These are phyloP conservation scores for Hephaestus fuliginosus DNA, from an alignment of 2,797 vertebrate genomes.

Conservation along the genomic window DNA sequence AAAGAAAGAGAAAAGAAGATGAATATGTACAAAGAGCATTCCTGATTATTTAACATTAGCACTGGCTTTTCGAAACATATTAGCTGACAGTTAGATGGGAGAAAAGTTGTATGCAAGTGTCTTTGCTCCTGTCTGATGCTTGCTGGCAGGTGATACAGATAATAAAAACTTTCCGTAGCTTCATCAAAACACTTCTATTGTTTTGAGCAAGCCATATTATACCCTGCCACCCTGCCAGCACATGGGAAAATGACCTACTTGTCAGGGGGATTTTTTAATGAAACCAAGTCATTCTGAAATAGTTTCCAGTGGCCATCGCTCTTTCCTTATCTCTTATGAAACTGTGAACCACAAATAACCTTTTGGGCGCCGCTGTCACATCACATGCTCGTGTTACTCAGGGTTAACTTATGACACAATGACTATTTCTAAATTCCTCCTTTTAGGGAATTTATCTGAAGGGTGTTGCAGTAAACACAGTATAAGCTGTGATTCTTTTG, in stretches of 20 bases:
- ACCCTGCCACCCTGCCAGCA: not conserved
- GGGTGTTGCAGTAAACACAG: too few relatives aligned
- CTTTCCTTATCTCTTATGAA: not conserved
- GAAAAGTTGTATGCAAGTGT: not conserved
- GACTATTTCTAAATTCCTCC: slow-evolving; percentile 10
- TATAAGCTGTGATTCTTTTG: not conserved
- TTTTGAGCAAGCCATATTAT: not conserved
- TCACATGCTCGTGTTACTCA: slow-evolving; percentile 2
- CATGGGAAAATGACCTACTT: not conserved
- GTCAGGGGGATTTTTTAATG: too few relatives aligned
- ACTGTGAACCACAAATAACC: slow-evolving; percentile 6
- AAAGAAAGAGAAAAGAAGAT: not conserved
- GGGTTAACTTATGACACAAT: not conserved
- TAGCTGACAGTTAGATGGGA: not conserved
- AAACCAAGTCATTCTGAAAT: not conserved
- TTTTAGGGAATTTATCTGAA: too few relatives aligned
- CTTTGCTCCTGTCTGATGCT: not conserved
- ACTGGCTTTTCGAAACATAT: not conserved
- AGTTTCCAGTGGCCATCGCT: not conserved
- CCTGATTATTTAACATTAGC: not conserved
- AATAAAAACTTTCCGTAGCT: not conserved
- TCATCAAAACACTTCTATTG: not conserved
- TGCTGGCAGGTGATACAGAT: not conserved
- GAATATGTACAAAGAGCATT: not conserved
- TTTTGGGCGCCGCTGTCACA: not conserved